phyloP scores from a whole-genome alignment of 2,888 invertebrate species.

The Aspidiotus destructor region DNA sequence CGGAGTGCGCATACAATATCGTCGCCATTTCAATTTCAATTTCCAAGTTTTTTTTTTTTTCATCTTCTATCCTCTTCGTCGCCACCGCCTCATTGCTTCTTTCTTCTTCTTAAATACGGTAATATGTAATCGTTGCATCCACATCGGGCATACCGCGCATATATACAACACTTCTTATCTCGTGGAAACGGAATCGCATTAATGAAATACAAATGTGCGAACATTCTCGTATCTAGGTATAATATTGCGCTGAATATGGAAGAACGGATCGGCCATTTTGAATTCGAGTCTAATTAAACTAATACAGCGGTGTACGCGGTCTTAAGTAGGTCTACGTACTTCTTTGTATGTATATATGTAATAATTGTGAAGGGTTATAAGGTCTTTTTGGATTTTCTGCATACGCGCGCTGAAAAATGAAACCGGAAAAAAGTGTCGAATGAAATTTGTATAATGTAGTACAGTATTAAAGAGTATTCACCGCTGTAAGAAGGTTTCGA shows the following conservation, averaged over 20 bases:
- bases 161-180: slow-evolving; percentile 15
- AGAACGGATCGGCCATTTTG: slow-evolving; percentile 28
- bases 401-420: background rate
- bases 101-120: slow-evolving; percentile 18
- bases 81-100: background rate
- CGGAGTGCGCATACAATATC: background rate
- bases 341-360: too few relatives aligned
- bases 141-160: background rate
- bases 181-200: slow-evolving; percentile 24
- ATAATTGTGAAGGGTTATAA: background rate
- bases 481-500: too few relatives aligned
- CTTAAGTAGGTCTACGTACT: background rate
- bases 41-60: slow-evolving; percentile 26
- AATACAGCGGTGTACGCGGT: slow-evolving; percentile 8
- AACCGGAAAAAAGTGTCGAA: background rate
- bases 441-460: background rate
- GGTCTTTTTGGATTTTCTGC: background rate
- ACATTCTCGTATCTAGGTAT: slow-evolving; percentile 15
- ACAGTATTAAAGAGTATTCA: background rate
- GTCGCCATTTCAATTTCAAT: slow-evolving; percentile 32
- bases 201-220: slow-evolving; percentile 27
- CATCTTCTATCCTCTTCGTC: background rate
- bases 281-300: slow-evolving; percentile 30
- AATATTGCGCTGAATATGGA: slow-evolving; percentile 23
- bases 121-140: slow-evolving; percentile 25